A percentile compares a stretch with the other conserved stretches of the same genome.
These are phyloP conservation scores for Steatocranus sp. DNA, from an alignment of 2,797 vertebrate genomes.

Conservation along the genomic window DNA sequence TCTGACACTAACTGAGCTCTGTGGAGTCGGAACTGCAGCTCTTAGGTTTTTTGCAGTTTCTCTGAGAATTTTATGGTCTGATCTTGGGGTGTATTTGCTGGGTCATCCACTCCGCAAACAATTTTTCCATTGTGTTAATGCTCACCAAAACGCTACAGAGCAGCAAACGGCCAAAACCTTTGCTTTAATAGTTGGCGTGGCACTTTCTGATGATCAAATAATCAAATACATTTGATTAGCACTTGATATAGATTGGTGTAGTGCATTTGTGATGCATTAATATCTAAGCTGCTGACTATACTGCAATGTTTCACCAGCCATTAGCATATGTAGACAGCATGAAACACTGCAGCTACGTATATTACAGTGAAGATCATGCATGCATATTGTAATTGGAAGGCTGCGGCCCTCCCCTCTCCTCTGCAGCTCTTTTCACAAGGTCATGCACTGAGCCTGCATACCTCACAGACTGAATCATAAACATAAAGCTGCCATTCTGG, in stretches of 20 bases:
- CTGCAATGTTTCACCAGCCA: background rate
- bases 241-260: background rate
- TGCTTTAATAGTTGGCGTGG: background rate
- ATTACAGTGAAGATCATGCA: background rate
- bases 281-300: background rate
- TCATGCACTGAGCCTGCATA: slow-evolving; percentile 33
- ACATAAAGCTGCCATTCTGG: background rate
- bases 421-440: slow-evolving; percentile 50
- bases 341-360: slow-evolving; percentile 8
- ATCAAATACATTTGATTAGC: background rate
- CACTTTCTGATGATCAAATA: background rate
- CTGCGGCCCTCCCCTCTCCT: background rate
- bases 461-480: slow-evolving; percentile 13
- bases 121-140: background rate
- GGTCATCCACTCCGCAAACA: background rate
- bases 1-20: background rate
- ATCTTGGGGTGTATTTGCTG: background rate
- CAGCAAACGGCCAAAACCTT: background rate
- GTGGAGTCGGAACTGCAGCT: background rate
- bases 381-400: slow-evolving; percentile 37
- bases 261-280: background rate
- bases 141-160: background rate
- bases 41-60: background rate
- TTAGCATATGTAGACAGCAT: background rate
- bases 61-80: background rate